Evolutionary conservation across 2,113 vertebrate genomes (phyloP), one percentile per base, ranked within the genome.

Genomic region (Corythaeola cristata): DNA sequence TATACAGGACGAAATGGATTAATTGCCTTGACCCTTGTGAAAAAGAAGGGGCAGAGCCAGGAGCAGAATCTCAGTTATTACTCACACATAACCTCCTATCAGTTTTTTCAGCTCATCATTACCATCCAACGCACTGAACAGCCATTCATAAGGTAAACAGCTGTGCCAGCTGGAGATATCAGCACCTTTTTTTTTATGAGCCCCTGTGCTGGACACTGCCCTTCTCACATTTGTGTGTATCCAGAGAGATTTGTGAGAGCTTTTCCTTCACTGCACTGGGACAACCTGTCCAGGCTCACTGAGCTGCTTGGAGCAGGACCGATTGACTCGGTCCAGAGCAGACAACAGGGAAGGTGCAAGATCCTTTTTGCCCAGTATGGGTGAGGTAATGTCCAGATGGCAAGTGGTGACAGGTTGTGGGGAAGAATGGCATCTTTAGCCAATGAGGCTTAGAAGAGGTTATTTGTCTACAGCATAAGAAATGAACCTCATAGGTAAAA

Each of bases 21-120:
- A 79, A 92, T 87, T 95, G 44, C 62, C 74, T 91, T 94, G 91
- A 93, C 74, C 89, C 81, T 75, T 75, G 39, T 28, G 62, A 72
- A 85, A 52, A 72, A 92, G 33, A 45, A 81, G 60, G 37, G 69
- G 27, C 69, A 93, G 89, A 89, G 20, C 56, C 27, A 55, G 49
- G 44, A 74, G 32, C 44, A 75, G 60, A 63, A 56, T 60, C 47
- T 71, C 10, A 15, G 32, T 85, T 92, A 64, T 81, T 64, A 63
- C 33, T 91, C 56, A 52, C 19, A 49, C 17, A 32, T 68, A 91
- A 72, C 11, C 8, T 78, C 24, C 21, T 78, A 8, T 78, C 52
- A 52, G 4, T 35, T 90, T 72, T 79, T 92, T 83, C 39, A 56
- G 56, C 75, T 78, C 49, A 63, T 78, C n/a, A 33, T 56, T 90